A percentile compares a stretch with the other conserved stretches of the same genome.
Conservation (phyloP, 2,113 vertebrate genomes). For the Oreocharis arfaki region DNA sequence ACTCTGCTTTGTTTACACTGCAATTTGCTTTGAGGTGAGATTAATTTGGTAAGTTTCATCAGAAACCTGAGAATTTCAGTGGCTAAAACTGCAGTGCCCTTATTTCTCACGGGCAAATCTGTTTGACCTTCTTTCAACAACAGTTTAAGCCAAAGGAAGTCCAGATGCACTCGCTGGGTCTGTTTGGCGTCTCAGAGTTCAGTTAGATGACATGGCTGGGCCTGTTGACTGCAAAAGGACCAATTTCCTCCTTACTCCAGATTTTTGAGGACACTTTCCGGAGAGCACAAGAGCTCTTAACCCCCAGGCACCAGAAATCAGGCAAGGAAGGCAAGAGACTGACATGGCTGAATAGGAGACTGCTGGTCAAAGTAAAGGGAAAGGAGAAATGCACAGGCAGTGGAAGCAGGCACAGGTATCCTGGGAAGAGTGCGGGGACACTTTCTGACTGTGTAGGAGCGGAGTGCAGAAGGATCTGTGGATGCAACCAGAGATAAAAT, state of each 20-base stretch:
- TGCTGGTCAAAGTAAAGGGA: not conserved
- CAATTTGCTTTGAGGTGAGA: not conserved
- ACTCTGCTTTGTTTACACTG: not conserved
- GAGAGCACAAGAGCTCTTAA: not conserved
- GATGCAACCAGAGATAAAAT: not conserved
- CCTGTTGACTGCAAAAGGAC: not conserved
- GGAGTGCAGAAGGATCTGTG: not conserved
- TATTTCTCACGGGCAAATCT: not conserved
- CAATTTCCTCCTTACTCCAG: not conserved
- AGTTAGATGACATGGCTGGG: not conserved
- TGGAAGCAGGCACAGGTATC: not conserved
- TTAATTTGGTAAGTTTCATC: not conserved
- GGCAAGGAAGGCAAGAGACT: not conserved
- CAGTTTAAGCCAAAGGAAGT: not conserved
- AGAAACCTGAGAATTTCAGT: not conserved
- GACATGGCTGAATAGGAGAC: not conserved
- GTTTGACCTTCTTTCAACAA: not conserved
- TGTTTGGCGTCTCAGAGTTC: not conserved
- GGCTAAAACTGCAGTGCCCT: not conserved
- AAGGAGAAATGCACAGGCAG: not conserved
- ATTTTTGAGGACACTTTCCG: not conserved
- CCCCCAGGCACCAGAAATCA: not conserved
- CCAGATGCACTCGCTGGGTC: not conserved
- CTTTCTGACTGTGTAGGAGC: not conserved
- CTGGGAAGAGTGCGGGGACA: not conserved